Conservation (phyloP, 2,888 invertebrate species). For the Melipona bicolor region DNA sequence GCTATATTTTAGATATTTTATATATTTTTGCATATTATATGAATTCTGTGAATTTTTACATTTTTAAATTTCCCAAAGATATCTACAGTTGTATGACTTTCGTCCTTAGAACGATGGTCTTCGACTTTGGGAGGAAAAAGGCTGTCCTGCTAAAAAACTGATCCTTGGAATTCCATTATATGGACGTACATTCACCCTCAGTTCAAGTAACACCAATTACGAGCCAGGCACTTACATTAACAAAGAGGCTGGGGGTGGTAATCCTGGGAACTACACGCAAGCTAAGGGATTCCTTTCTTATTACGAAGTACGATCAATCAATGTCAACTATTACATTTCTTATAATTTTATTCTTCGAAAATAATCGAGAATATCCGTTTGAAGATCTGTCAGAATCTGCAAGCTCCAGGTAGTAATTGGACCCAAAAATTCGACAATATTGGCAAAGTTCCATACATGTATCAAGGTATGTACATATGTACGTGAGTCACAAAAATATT, state of each 20-base stretch:
- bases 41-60: too few species aligned
- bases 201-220: conserved; percentile 93
- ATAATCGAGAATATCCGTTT: not conserved
- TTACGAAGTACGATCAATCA: conserved; percentile 88
- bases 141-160: conserved; percentile 93
- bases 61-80: not conserved
- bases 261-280: conserved; percentile 93
- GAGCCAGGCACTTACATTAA: conserved; percentile 94
- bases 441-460: conserved; percentile 94
- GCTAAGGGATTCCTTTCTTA: conserved; percentile 95
- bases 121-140: conserved; percentile 94
- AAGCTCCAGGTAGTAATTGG: conserved; percentile 90
- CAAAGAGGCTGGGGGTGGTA: conserved; percentile 95
- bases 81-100: not conserved
- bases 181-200: conserved; percentile 93
- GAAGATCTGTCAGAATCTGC: conserved; percentile 92
- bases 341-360: not conserved
- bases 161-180: conserved; percentile 96
- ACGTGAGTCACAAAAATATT: not conserved
- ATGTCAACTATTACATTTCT: not conserved
- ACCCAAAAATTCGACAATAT: conserved; percentile 93
- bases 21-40: too few species aligned
- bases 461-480: conserved; percentile 87
- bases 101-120: conserved; percentile 93
- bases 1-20: too few species aligned